phyloP scores from a whole-genome alignment of 2,797 vertebrate genomes.

The Pseudochirops corinnae region DNA sequence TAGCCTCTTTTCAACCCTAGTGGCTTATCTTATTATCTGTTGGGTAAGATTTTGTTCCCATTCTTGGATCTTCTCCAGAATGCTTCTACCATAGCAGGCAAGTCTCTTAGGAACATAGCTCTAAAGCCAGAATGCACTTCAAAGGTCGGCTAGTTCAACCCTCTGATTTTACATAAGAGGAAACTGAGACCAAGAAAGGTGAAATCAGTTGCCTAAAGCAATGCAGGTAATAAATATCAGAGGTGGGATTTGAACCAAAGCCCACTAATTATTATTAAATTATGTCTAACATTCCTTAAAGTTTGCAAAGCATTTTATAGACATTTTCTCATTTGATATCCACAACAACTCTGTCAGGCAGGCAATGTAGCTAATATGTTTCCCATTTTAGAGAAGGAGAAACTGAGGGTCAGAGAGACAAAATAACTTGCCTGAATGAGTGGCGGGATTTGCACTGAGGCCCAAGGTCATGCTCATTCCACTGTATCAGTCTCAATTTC shows the following conservation, averaged over 20 bases:
- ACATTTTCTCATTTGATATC: background rate
- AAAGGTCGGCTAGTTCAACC: background rate
- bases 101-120: background rate
- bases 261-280: background rate
- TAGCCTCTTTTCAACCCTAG: background rate
- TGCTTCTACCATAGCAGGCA: background rate
- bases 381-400: constrained; percentile 25
- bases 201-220: background rate
- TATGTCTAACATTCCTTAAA: background rate
- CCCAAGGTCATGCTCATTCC: constrained; percentile 18
- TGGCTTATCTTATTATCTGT: background rate
- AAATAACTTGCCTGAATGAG: background rate
- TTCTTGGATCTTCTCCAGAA: background rate
- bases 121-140: background rate
- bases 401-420: background rate
- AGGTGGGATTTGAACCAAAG: background rate
- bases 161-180: constrained; percentile 12
- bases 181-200: background rate
- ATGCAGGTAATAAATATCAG: background rate
- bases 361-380: background rate
- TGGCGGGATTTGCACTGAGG: background rate
- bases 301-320: background rate
- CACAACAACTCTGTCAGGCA: background rate
- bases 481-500: background rate
- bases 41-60: background rate